Percentiles rank a stretch among this genome's conserved stretches.
Conservation (phyloP, 2,113 vertebrate species). For the Ursus arctos region DNA sequence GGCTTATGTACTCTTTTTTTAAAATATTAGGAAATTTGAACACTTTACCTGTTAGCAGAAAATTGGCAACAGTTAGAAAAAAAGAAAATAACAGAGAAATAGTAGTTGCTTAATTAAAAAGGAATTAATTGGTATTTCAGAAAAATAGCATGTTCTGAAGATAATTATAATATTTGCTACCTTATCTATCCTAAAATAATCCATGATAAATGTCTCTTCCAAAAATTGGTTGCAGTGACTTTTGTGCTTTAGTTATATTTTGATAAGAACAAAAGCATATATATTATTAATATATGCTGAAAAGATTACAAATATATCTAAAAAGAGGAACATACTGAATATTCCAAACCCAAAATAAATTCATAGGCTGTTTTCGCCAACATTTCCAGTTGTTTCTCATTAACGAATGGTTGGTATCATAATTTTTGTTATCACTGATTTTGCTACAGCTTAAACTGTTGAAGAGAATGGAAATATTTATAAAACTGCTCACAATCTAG, state of each 20-base stretch:
- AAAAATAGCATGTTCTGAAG: not conserved
- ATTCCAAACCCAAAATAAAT: not conserved
- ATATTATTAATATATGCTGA: not conserved
- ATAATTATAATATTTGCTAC: not conserved
- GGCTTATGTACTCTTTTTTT: not conserved
- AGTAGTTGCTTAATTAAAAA: not conserved
- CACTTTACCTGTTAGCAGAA: not conserved
- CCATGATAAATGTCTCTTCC: not conserved
- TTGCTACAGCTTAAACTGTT: not conserved
- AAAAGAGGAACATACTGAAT: not conserved
- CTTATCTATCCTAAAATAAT: not conserved
- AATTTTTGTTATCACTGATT: not conserved
- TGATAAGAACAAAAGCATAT: not conserved
- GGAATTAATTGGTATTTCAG: not conserved
- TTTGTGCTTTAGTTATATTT: not conserved
- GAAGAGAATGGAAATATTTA: not conserved
- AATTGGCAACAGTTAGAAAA: not conserved
- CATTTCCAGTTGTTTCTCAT: not conserved
- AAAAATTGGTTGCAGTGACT: slow-evolving; percentile 11
- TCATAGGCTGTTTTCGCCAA: not conserved
- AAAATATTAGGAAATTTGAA: slow-evolving; percentile 6
- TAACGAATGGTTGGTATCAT: not conserved
- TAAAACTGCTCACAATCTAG: not conserved
- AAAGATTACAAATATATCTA: not conserved
- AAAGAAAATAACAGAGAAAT: not conserved